phyloP scores from a whole-genome alignment of 2,113 vertebrate species.

The Poeciliopsis turrubarensis region DNA sequence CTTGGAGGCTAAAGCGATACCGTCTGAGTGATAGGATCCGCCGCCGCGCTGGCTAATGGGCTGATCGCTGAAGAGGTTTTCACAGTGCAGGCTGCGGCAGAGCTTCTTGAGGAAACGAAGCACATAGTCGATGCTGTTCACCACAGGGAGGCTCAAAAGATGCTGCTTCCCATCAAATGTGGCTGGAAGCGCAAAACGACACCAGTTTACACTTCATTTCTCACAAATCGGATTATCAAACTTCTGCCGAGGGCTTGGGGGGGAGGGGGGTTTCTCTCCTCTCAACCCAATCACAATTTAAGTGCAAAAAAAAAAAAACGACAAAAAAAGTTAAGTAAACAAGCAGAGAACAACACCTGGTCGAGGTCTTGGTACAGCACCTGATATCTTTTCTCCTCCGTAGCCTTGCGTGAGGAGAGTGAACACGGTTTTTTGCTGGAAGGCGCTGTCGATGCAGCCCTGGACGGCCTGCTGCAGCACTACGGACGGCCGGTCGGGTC shows the following conservation, averaged over 20 bases:
- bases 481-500: slow-evolving; percentile 86
- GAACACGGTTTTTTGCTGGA: slow-evolving; percentile 93
- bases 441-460: slow-evolving; percentile 95
- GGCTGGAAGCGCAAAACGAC: slow-evolving; percentile 75
- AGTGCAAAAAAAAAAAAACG: neutral
- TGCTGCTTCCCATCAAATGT: slow-evolving; percentile 97
- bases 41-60: slow-evolving; percentile 82
- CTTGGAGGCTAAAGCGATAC: slow-evolving; percentile 32
- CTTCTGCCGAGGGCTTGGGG: neutral
- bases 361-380: slow-evolving; percentile 76
- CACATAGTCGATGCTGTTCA: slow-evolving; percentile 93
- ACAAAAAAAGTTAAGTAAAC: slow-evolving; percentile 25
- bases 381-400: slow-evolving; percentile 92
- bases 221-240: slow-evolving; percentile 17
- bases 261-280: neutral
- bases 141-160: slow-evolving; percentile 89
- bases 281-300: slow-evolving; percentile 16
- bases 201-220: neutral
- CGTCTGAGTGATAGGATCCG: slow-evolving; percentile 74
- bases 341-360: slow-evolving; percentile 59
- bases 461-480: slow-evolving; percentile 95
- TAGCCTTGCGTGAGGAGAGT: slow-evolving; percentile 94
- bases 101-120: slow-evolving; percentile 96
- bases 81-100: slow-evolving; percentile 91
- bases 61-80: slow-evolving; percentile 96